Percentiles rank a stretch among this genome's conserved stretches.
Evolutionary conservation across 2,888 invertebrate genomes (phyloP).

Genomic region (Abscondita cerata): DNA sequence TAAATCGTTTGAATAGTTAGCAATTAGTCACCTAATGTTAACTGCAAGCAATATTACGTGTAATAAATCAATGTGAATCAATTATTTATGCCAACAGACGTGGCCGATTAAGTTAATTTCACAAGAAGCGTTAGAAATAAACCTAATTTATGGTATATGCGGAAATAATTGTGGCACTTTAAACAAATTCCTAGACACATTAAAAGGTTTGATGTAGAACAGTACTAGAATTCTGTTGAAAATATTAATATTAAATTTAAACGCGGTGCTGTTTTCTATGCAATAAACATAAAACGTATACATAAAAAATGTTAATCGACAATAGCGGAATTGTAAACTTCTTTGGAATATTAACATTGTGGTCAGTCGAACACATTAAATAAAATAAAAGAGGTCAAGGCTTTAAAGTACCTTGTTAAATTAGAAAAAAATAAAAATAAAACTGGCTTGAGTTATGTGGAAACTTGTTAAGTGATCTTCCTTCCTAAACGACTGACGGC

Average conservation of each 20-base stretch:
- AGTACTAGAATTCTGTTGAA: too few relatives aligned
- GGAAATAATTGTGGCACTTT: too few relatives aligned
- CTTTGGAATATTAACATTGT: conserved; percentile 23
- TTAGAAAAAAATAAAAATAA: conserved; percentile 15
- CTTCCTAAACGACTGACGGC: conserved; percentile 13
- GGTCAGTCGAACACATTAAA: conserved; percentile 29
- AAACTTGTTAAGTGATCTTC: conserved; percentile 24
- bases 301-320: conserved; percentile 15
- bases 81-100: too few relatives aligned
- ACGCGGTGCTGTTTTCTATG: neutral
- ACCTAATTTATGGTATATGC: too few relatives aligned
- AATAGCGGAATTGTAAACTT: conserved; percentile 20
- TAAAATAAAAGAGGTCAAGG: conserved; percentile 27
- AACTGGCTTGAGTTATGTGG: conserved; percentile 13
- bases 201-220: too few relatives aligned
- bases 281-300: conserved; percentile 6
- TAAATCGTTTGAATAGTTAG: too few relatives aligned
- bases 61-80: too few relatives aligned
- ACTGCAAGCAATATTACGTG: too few relatives aligned
- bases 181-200: too few relatives aligned
- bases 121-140: too few relatives aligned
- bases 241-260: neutral
- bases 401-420: conserved; percentile 17
- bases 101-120: too few relatives aligned
- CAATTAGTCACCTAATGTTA: too few relatives aligned